A percentile compares a stretch with the other conserved stretches of the same genome.
phyloP scores from a whole-genome alignment of 2,113 vertebrate genomes.

The Asarcornis scutulata region DNA sequence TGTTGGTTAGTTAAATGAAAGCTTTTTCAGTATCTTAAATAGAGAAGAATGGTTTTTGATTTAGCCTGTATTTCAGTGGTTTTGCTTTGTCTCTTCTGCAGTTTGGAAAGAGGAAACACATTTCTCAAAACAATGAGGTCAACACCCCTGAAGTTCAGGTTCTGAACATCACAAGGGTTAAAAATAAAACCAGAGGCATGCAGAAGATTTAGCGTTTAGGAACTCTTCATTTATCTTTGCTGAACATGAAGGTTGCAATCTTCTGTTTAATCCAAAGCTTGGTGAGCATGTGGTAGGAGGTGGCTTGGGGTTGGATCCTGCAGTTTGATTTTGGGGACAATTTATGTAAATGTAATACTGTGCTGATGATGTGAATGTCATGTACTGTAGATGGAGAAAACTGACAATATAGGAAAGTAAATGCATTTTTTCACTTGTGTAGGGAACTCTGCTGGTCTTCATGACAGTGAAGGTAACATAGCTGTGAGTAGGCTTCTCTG shows the following conservation, averaged over 20 bases:
- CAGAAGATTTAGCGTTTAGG: background rate
- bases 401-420: background rate
- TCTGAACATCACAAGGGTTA: background rate
- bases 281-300: background rate
- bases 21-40: background rate
- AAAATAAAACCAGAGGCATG: background rate
- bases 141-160: background rate
- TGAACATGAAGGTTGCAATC: constrained; percentile 3
- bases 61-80: background rate
- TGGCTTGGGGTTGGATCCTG: constrained; percentile 6
- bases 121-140: background rate
- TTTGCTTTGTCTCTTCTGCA: background rate
- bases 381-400: background rate
- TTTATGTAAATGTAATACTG: background rate
- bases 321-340: background rate
- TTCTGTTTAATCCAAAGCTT: background rate
- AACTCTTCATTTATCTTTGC: constrained; percentile 36
- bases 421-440: background rate
- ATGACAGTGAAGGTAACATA: background rate
- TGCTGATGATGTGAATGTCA: constrained; percentile 23
- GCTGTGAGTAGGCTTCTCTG: background rate
- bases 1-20: background rate
- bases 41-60: background rate
- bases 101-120: background rate
- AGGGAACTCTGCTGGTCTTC: background rate